Evolutionary conservation across 1,140 invertebrate species (phyloP).

Genomic region (Aradophagus sp.): DNA sequence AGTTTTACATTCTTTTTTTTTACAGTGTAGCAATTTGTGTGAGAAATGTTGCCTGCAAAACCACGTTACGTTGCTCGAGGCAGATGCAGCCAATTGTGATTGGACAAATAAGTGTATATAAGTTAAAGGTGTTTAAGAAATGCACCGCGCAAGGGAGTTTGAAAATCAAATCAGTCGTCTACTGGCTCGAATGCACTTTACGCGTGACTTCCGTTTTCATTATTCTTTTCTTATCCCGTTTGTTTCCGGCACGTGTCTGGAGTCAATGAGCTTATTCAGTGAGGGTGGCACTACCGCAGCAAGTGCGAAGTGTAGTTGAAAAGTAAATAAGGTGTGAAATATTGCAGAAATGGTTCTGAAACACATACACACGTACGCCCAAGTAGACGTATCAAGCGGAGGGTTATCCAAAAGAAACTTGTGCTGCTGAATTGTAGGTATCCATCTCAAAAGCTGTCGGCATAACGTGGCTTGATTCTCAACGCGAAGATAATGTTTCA

Average conservation of each 20-base stretch:
- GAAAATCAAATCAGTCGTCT: slow-evolving; percentile 49
- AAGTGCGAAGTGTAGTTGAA: slow-evolving; percentile 60
- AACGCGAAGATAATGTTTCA: slow-evolving; percentile 42
- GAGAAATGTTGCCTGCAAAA: too few species aligned
- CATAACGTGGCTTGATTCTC: slow-evolving; percentile 42
- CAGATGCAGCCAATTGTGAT: too few species aligned
- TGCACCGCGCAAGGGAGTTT: slow-evolving; percentile 8
- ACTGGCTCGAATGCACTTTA: slow-evolving; percentile 53
- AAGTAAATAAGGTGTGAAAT: slow-evolving; percentile 64
- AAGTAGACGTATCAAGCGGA: too few species aligned
- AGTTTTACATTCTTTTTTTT: too few species aligned
- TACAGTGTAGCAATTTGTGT: too few species aligned
- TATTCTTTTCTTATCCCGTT: slow-evolving; percentile 59
- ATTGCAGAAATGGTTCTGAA: slow-evolving; percentile 56
- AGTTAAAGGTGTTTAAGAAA: slow-evolving; percentile 19
- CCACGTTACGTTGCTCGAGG: too few species aligned
- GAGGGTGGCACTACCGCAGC: slow-evolving; percentile 31
- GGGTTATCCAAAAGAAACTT: slow-evolving; percentile 37
- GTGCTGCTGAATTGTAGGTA: slow-evolving; percentile 38
- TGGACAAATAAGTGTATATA: slow-evolving; percentile 12
- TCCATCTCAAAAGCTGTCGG: slow-evolving; percentile 61
- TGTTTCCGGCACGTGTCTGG: slow-evolving; percentile 58
- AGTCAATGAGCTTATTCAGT: slow-evolving; percentile 56
- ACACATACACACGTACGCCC: too few species aligned
- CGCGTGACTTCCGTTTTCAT: slow-evolving; percentile 58